Evolutionary conservation across 2,888 invertebrate species (phyloP), one percentile per base, ranked within the genome.

Genomic region (Pyralis farinalis): DNA sequence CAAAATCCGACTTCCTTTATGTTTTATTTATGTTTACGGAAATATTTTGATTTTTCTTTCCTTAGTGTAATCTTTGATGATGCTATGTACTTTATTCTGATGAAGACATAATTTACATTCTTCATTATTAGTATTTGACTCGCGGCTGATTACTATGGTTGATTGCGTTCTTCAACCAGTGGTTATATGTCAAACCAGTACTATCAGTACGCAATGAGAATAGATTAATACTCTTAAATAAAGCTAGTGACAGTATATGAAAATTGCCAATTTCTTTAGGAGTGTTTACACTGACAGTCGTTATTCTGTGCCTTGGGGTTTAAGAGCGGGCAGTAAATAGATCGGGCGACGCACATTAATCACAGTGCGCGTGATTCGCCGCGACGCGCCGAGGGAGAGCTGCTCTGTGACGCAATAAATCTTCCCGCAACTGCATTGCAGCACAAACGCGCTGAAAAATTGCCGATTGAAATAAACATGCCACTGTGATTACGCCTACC

Each of bases 401-500:
- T 4, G 57, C 66, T 58, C 65, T 64, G 54, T 60, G 55, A 51
- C 62, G 68, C 71, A 54, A 82, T 81, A 81, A 82, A 83, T 82
- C 81, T 82, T 57, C 55, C 54, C 60, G 71, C 75, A 70, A 76
- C 81, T 76, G 82, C 84, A 82, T 67, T 78, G 83, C 80, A 64
- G 73, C 61, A 58, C 25, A 25, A 7, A 11, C 53, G 56, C 61
- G 69, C 70, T 82, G 81, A 82, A 82, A 84, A 81, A 84, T 78
- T 79, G 72, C 68, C 67, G 68, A 79, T 76, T 73, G 69, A 69
- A 81, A 79, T 79, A 80, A 79, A 80, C 79, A 72, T 73, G 76
- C 63, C 63, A 54, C 47, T 49, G 51, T 54, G 70, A 66, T 66
- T 69, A 71, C 69, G 16, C 16, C 3, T 16, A 16, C 16, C 16